phyloP scores from a whole-genome alignment of 2,113 vertebrate species.

The Lampris incognitus region DNA sequence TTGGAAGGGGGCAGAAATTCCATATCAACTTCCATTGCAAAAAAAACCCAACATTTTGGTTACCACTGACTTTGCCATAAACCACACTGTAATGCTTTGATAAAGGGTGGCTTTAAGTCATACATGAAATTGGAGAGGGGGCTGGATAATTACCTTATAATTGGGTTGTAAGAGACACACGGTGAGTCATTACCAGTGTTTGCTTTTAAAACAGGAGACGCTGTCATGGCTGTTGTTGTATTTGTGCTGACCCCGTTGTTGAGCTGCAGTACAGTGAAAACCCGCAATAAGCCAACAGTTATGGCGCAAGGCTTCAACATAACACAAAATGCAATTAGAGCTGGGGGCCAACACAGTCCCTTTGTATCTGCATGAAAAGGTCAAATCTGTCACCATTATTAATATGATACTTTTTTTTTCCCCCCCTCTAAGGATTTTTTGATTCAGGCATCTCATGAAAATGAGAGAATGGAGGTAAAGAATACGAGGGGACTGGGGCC shows the following conservation, averaged over 20 bases:
- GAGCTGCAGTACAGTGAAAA: slow-evolving; percentile 35
- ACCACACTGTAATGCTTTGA: slow-evolving; percentile 4
- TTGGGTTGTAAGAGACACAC: slow-evolving; percentile 32
- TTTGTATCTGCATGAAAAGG: slow-evolving; percentile 61
- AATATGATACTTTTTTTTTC: slow-evolving; percentile 13
- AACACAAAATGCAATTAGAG: slow-evolving; percentile 55
- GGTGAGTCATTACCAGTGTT: slow-evolving; percentile 46
- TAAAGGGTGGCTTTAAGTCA: slow-evolving; percentile 11
- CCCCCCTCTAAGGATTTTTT: slow-evolving; percentile 22
- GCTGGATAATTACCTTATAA: slow-evolving; percentile 57
- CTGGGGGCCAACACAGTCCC: slow-evolving; percentile 12
- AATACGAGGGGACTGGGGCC: background rate
- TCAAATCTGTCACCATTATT: slow-evolving; percentile 50
- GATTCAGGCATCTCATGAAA: slow-evolving; percentile 22
- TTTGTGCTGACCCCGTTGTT: slow-evolving; percentile 28
- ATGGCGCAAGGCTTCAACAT: slow-evolving; percentile 12
- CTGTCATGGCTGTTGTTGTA: slow-evolving; percentile 11
- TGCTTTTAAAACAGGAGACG: slow-evolving; percentile 9
- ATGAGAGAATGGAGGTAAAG: background rate
- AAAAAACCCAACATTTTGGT: background rate
- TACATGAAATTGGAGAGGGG: slow-evolving; percentile 17
- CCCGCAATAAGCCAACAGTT: slow-evolving; percentile 34
- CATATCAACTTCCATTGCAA: background rate
- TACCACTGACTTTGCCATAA: slow-evolving; percentile 10
- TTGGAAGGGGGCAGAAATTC: background rate